These are phyloP conservation scores for Cotesia glomerata DNA, from an alignment of 1,140 invertebrate species.

Conservation along the genomic window DNA sequence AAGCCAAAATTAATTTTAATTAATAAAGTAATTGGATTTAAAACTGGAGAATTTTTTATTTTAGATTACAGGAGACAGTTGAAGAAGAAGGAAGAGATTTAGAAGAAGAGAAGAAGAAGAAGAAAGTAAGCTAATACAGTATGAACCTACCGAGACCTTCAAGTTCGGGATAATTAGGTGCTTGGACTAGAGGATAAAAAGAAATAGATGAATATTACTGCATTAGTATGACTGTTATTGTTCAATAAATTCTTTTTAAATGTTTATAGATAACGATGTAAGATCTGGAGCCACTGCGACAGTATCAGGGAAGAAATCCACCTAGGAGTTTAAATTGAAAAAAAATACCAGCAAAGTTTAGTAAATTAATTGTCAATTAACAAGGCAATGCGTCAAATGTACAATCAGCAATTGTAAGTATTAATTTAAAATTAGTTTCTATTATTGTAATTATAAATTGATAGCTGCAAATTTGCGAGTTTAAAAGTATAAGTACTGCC, in stretches of 20 bases:
- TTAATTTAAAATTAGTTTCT: too few relatives aligned
- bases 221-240: slow-evolving; percentile 50
- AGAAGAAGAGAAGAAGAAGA: too few relatives aligned
- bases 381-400: too few relatives aligned
- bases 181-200: slow-evolving; percentile 70
- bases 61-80: background rate
- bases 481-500: background rate
- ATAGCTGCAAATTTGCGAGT: too few relatives aligned
- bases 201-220: slow-evolving; percentile 60
- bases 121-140: slow-evolving; percentile 58
- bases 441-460: too few relatives aligned
- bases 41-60: too few relatives aligned
- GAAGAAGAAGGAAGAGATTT: slow-evolving; percentile 29
- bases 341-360: too few relatives aligned
- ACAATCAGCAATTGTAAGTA: too few relatives aligned
- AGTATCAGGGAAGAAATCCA: background rate
- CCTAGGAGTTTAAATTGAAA: too few relatives aligned
- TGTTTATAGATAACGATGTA: slow-evolving; percentile 14
- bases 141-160: slow-evolving; percentile 73
- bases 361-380: too few relatives aligned
- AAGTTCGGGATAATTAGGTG: slow-evolving; percentile 73
- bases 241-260: background rate
- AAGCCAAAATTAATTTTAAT: too few relatives aligned
- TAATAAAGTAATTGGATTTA: too few relatives aligned
- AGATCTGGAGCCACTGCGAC: background rate